These are phyloP conservation scores for Choristoneura fumiferana DNA, from an alignment of 1,140 invertebrate species.

Conservation along the genomic window DNA sequence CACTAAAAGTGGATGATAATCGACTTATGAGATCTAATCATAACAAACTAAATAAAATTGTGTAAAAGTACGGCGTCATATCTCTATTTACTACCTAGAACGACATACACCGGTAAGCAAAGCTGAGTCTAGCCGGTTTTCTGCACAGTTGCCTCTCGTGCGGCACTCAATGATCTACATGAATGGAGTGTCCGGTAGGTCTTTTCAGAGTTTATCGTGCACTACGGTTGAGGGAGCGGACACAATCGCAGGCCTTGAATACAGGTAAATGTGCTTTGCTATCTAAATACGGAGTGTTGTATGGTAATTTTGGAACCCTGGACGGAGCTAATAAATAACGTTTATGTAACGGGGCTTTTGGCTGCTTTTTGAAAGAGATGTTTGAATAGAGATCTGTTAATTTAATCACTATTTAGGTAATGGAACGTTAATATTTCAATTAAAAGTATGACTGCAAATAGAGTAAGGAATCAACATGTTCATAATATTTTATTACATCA, in stretches of 20 bases:
- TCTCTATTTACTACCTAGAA: too few relatives aligned
- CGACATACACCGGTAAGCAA: too few relatives aligned
- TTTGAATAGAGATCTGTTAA: too few relatives aligned
- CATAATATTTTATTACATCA: too few relatives aligned
- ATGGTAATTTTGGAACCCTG: background rate
- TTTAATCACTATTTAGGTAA: too few relatives aligned
- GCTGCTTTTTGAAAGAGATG: too few relatives aligned
- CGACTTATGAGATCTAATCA: background rate
- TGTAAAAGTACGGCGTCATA: too few relatives aligned
- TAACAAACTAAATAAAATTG: background rate
- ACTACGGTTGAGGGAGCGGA: slow-evolving; percentile 37
- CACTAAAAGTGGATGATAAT: background rate
- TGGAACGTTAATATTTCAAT: too few relatives aligned
- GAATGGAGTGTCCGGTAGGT: slow-evolving; percentile 48
- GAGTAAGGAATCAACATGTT: too few relatives aligned
- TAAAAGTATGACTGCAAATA: too few relatives aligned
- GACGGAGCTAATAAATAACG: background rate
- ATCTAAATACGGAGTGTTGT: slow-evolving; percentile 1
- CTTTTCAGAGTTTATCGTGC: slow-evolving; percentile 45
- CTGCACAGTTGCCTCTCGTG: slow-evolving; percentile 34
- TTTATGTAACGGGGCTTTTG: too few relatives aligned
- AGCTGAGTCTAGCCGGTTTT: slow-evolving; percentile 26
- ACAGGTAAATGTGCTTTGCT: slow-evolving; percentile 34
- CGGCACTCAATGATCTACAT: slow-evolving; percentile 43
- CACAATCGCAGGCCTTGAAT: slow-evolving; percentile 37